Evolutionary conservation across 2,888 invertebrate species (phyloP).

Genomic region (Phaedon cochleariae): DNA sequence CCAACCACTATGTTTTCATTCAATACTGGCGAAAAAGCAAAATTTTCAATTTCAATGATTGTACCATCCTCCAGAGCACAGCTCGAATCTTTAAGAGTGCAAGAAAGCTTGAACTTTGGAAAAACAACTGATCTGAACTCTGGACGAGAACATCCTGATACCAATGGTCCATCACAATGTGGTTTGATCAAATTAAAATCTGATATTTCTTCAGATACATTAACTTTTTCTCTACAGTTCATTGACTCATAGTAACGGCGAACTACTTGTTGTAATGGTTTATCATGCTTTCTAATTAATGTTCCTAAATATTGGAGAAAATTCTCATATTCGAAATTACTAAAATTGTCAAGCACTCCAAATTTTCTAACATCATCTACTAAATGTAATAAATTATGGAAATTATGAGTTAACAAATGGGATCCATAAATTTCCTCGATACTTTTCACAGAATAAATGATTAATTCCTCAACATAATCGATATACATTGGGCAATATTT

Average conservation of each 20-base stretch:
- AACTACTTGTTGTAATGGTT: neutral
- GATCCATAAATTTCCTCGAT: neutral
- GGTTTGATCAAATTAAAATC: too few relatives aligned
- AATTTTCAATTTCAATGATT: constrained; percentile 5
- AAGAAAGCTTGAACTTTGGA: neutral
- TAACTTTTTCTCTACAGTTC: neutral
- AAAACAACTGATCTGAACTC: neutral
- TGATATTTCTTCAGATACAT: neutral
- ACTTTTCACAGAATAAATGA: neutral
- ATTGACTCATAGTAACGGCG: neutral
- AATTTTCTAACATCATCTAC: constrained; percentile 5
- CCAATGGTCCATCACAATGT: too few relatives aligned
- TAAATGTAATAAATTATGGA: constrained; percentile 5
- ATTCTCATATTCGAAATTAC: constrained; percentile 2
- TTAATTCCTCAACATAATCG: constrained; percentile 4
- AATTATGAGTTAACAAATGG: constrained; percentile 8
- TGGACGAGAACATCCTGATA: too few relatives aligned
- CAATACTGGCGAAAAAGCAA: neutral
- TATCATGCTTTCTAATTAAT: neutral
- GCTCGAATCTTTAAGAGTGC: constrained; percentile 1
- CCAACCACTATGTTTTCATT: neutral
- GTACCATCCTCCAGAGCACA: neutral
- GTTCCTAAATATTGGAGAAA: neutral
- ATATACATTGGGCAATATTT: constrained; percentile 8
- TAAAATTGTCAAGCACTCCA: constrained; percentile 9